Evolutionary conservation across 64 coral and sea anemone species (phyloP), one percentile per base, ranked within the genome.

Genomic region (Actinia tenebrosa): DNA sequence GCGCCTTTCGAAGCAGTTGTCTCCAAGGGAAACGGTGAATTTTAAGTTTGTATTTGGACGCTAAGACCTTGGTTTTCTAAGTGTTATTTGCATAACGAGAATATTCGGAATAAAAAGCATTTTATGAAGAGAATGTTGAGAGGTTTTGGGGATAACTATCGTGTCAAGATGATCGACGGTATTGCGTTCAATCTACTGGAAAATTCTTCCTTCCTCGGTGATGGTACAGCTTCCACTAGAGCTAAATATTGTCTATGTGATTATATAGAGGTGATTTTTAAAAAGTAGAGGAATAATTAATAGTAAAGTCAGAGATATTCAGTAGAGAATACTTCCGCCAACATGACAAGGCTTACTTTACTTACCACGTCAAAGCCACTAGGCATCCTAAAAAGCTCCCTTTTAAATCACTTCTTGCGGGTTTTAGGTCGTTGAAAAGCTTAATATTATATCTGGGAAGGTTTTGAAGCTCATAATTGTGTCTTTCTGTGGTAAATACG

Each of bases 281-380:
- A 20, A 13, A 7, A 52, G 45, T 50, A 37, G 45, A 81, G 16
- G 16, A 81, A 81, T 81, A 81, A 81, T 81, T 47, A 81, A 81
- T 53, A 19, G 11, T 50, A 50, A 81, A 81, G 79, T 81, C 50
- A 81, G 9, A 79, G 13, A 79, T 42, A 4, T 47, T 79, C 16
- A 20, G 14, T 53, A 81, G 45, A 53, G 50, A 18, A 81, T 45
- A 81, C 79, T 81, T 81, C 79, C 79, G 79, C 14, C 77, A 50
- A 53, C 1, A 81, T 50, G 79, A 81, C 43, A 50, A 20, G 43
- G 5, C 50, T 23, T 52, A 26, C 16, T 50, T 14, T 50, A 81
- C 79, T 81, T 50, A 81, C 79, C 79, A 81, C 79, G 45, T 81
- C 79, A 81, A 81, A 81, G 5, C 44, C 43, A 53, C 50, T 81